These are phyloP conservation scores for Sphinx pinastri DNA, from an alignment of 2,888 invertebrate species.

Conservation along the genomic window DNA sequence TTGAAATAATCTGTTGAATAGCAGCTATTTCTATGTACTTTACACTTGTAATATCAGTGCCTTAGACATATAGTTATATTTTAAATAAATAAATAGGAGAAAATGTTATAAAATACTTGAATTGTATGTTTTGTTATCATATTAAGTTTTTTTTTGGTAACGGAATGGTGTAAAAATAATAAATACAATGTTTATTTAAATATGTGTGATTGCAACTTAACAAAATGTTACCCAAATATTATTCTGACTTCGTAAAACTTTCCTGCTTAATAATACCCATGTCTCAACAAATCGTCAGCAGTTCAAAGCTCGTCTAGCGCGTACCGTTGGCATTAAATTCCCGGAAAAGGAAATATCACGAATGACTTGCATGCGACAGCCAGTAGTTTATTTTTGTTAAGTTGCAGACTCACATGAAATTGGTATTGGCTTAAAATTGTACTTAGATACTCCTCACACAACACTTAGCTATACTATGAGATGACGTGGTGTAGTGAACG, in stretches of 20 bases:
- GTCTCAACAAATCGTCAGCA: too few species aligned
- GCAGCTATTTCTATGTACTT: neutral
- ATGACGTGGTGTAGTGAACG: neutral
- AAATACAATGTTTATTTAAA: neutral
- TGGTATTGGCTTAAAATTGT: neutral
- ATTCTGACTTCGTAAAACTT: too few species aligned
- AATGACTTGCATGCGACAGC: too few species aligned
- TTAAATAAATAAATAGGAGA: constrained; percentile 1
- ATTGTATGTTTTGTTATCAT: neutral
- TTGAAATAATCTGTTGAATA: neutral
- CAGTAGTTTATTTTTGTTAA: neutral
- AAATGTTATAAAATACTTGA: neutral
- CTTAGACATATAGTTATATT: constrained; percentile 18
- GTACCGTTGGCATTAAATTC: too few species aligned
- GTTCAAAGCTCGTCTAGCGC: too few species aligned
- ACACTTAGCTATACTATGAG: constrained; percentile 2
- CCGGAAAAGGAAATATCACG: too few species aligned
- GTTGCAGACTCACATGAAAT: neutral
- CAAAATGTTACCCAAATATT: neutral
- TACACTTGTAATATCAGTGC: constrained; percentile 9
- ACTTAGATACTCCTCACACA: neutral
- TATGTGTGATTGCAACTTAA: neutral
- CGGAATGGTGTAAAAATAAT: neutral
- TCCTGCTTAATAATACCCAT: too few species aligned
- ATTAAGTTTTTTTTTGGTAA: neutral